A percentile compares a stretch with the other conserved stretches of the same genome.
These are phyloP conservation scores for Cervus canadensis DNA, from an alignment of 2,113 vertebrate genomes.

Conservation along the genomic window DNA sequence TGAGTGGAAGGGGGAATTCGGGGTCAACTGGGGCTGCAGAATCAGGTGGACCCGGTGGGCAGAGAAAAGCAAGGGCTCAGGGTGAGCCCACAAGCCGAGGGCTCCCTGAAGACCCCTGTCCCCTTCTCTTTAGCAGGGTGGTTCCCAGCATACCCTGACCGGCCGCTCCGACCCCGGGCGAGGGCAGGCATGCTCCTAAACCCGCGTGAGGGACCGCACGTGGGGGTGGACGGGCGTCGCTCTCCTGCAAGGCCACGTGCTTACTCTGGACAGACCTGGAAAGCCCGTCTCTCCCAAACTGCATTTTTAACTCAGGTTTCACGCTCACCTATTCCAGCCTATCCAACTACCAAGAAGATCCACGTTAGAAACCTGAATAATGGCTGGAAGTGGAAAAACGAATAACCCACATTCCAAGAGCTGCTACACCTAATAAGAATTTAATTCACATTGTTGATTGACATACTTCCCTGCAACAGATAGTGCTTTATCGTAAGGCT, in stretches of 20 bases:
- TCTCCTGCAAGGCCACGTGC: not conserved
- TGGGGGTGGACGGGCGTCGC: not conserved
- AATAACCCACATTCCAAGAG: not conserved
- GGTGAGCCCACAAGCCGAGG: too few species aligned
- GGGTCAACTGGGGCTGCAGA: not conserved
- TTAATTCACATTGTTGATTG: not conserved
- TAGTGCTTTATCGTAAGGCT: not conserved
- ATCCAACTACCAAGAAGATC: not conserved
- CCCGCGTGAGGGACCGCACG: not conserved
- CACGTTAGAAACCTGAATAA: not conserved
- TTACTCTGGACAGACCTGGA: not conserved
- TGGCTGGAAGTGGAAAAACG: not conserved
- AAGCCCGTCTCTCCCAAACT: not conserved
- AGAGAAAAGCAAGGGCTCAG: not conserved
- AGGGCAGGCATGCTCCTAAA: not conserved
- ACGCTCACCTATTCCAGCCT: not conserved
- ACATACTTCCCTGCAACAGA: not conserved
- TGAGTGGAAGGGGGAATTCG: not conserved
- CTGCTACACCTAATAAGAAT: not conserved
- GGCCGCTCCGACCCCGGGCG: not conserved
- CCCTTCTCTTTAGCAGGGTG: not conserved
- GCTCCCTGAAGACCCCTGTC: rapidly evolving
- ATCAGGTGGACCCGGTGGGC: not conserved
- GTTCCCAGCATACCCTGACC: too few species aligned
- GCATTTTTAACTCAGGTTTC: not conserved